These are phyloP conservation scores for Harlomillsia oculata DNA, from an alignment of 1,140 invertebrate species.

Conservation along the genomic window DNA sequence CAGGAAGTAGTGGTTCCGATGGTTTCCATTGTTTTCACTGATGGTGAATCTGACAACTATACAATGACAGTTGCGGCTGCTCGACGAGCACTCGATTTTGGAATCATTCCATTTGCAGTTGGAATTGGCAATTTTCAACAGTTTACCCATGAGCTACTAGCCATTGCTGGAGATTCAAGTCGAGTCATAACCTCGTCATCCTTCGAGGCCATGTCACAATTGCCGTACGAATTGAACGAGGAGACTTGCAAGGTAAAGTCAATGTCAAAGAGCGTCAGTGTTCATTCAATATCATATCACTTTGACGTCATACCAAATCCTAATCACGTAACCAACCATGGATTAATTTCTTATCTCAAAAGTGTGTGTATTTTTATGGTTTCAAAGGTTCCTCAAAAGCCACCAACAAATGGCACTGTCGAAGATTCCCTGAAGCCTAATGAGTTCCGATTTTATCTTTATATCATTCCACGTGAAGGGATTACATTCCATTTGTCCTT, in stretches of 20 bases:
- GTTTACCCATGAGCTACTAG: neutral
- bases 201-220: neutral
- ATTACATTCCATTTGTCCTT: neutral
- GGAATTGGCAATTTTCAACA: neutral
- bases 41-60: neutral
- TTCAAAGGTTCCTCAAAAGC: neutral
- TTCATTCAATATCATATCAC: no score
- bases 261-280: no score
- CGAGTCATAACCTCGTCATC: neutral
- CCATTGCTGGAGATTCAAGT: neutral
- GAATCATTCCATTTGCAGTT: neutral
- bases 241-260: neutral
- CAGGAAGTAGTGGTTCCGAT: neutral
- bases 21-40: slow-evolving; percentile 7
- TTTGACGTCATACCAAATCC: no score
- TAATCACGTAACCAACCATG: no score
- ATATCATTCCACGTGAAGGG: neutral
- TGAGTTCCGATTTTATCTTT: neutral
- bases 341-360: no score
- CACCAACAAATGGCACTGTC: neutral
- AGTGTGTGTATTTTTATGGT: no score
- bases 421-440: neutral
- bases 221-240: neutral
- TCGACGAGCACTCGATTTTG: neutral
- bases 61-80: neutral